Conservation (phyloP, 2,797 vertebrate species). For the Myotis planiceps region DNA sequence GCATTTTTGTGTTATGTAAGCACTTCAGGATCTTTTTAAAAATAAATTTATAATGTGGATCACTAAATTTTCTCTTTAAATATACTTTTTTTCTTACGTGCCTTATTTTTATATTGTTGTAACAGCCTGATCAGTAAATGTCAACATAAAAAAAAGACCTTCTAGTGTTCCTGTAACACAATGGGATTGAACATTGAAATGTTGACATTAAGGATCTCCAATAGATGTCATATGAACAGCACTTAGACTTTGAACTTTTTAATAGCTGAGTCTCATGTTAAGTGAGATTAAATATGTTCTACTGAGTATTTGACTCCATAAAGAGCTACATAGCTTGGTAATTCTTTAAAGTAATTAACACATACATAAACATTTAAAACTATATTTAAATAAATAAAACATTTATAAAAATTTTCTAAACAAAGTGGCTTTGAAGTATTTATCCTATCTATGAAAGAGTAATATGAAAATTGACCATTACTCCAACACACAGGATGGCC, state of each 20-base stretch:
- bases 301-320: neutral
- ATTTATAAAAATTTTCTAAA: too few relatives aligned
- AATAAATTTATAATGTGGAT: neutral
- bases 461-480: too few relatives aligned
- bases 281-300: neutral
- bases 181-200: neutral
- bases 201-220: neutral
- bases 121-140: neutral
- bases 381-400: neutral
- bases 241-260: neutral
- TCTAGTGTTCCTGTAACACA: neutral
- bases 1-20: neutral
- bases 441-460: too few relatives aligned
- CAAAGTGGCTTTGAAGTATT: neutral
- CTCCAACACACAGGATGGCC: too few relatives aligned
- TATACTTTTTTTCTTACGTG: neutral
- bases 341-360: neutral
- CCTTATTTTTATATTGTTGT: neutral
- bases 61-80: slow-evolving; percentile 31
- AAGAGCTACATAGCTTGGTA: neutral
- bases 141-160: neutral
- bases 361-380: neutral
- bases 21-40: neutral
- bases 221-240: neutral
- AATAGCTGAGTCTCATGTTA: neutral